phyloP scores from a whole-genome alignment of 2,888 invertebrate genomes.

The Standfussiana lucernea region DNA sequence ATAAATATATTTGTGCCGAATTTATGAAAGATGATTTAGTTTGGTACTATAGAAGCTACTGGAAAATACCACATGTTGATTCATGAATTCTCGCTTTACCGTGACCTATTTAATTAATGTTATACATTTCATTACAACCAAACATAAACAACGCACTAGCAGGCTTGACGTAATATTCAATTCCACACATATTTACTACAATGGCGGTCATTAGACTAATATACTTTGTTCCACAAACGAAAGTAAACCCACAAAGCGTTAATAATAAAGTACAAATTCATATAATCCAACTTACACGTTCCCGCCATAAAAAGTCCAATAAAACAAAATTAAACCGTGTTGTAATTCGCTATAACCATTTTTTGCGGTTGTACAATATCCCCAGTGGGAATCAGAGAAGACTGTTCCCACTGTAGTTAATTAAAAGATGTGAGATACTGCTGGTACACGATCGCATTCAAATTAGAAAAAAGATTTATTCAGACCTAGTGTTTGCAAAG shows the following conservation, averaged over 20 bases:
- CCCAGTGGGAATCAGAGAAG: constrained; percentile 68
- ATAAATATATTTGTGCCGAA: constrained; percentile 40
- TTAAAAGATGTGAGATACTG: constrained; percentile 76
- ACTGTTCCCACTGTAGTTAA: constrained; percentile 72
- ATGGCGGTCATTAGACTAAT: constrained; percentile 56
- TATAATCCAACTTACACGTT: constrained; percentile 57
- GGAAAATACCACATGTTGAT: not conserved
- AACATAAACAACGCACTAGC: constrained; percentile 40
- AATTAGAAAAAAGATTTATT: constrained; percentile 61
- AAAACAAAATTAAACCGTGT: constrained; percentile 70
- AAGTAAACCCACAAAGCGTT: constrained; percentile 47
- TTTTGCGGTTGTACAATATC: constrained; percentile 68
- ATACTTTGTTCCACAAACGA: constrained; percentile 37
- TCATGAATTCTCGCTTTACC: not conserved
- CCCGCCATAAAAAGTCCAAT: constrained; percentile 62
- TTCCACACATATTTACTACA: constrained; percentile 56
- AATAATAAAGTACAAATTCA: constrained; percentile 60
- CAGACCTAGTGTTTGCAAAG: constrained; percentile 5
- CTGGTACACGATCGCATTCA: constrained; percentile 49
- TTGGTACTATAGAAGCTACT: not conserved
- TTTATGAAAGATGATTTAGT: constrained; percentile 19
- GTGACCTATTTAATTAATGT: constrained; percentile 16
- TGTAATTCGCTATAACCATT: constrained; percentile 70
- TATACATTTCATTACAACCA: constrained; percentile 18
- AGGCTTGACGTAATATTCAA: constrained; percentile 48